phyloP scores from a whole-genome alignment of 2,888 invertebrate genomes.

The Chalcosyrphus nemorum region DNA sequence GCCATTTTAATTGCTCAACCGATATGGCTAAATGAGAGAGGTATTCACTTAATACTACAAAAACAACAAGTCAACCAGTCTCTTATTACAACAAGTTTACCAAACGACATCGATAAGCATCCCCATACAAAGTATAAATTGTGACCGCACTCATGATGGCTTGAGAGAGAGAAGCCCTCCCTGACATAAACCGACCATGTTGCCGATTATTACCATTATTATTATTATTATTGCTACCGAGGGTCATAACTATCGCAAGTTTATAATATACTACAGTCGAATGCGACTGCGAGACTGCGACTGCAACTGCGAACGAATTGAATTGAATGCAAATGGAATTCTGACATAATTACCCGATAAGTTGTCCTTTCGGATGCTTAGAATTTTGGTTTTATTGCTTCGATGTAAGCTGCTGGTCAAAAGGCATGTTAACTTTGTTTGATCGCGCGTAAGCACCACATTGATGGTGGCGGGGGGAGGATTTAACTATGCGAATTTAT shows the following conservation, averaged over 20 bases:
- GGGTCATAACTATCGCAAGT: slow-evolving; percentile 59
- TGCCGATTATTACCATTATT: slow-evolving; percentile 65
- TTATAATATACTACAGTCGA: slow-evolving; percentile 49
- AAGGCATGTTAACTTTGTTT: slow-evolving; percentile 55
- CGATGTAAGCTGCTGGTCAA: slow-evolving; percentile 48
- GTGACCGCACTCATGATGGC: slow-evolving; percentile 42
- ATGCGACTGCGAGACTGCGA: neutral
- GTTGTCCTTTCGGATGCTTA: slow-evolving; percentile 67
- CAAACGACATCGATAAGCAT: neutral
- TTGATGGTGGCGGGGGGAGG: neutral
- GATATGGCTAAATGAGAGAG: slow-evolving; percentile 68
- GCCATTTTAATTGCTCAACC: slow-evolving; percentile 69
- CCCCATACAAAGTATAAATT: slow-evolving; percentile 50
- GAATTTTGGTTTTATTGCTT: slow-evolving; percentile 62
- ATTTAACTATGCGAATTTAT: slow-evolving; percentile 54
- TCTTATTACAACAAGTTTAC: slow-evolving; percentile 47
- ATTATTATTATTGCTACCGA: slow-evolving; percentile 65
- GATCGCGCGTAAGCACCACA: slow-evolving; percentile 19
- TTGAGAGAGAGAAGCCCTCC: neutral
- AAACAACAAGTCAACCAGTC: neutral
- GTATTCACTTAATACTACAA: slow-evolving; percentile 35
- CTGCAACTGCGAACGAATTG: no score
- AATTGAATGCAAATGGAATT: slow-evolving; percentile 72
- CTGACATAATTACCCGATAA: slow-evolving; percentile 72
- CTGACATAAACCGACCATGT: slow-evolving; percentile 64